Evolutionary conservation across 2,113 vertebrate species (phyloP), one percentile per base, ranked within the genome.

Genomic region (Odocoileus hemionus): DNA sequence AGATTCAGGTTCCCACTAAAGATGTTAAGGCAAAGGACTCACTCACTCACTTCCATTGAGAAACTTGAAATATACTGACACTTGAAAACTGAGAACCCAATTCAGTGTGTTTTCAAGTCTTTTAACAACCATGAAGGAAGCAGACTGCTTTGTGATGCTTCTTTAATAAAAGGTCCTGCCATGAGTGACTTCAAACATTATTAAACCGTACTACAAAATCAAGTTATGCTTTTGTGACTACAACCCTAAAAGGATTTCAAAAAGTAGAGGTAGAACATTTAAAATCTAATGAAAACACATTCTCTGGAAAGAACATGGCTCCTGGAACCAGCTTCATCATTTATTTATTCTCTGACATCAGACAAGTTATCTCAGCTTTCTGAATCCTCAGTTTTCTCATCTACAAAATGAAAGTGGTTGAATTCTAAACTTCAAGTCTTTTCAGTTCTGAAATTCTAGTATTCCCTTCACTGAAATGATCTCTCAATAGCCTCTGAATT

Each of bases 31-130:
- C n/a, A 95, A 95, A 95, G 86, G 55, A 91, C n/a, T 70, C 67
- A 11, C 33, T 95, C 82, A 78, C 36, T 95, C 45, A 58, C 61
- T 89, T 17, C 89, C 36, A 92, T 1, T 86, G n/a, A 96, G 47
- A 95, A 97, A 86, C 52, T 11, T 96, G 45, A 97, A 95, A 94
- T 67, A 96, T 17, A 96, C 12, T 82, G 54, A 95, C 94, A 95
- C 54, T 74, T 90, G 52, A 90, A 96, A 97, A 91, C 21, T 94
- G 52, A 90, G 28, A 94, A 89, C 26, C 54, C 45, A 82, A 82
- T 78, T 84, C 78, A 78, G 43, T 87, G 39, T 94, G 36, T 96
- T 95, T 91, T 92, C 36, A 93, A 93, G 84, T 90, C 87, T 92
- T 92, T 96, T 58, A 76, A 90, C 76, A 94, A 95, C 57, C 82